Conservation (phyloP, 2,888 invertebrate genomes). For the Torymus texanus region DNA sequence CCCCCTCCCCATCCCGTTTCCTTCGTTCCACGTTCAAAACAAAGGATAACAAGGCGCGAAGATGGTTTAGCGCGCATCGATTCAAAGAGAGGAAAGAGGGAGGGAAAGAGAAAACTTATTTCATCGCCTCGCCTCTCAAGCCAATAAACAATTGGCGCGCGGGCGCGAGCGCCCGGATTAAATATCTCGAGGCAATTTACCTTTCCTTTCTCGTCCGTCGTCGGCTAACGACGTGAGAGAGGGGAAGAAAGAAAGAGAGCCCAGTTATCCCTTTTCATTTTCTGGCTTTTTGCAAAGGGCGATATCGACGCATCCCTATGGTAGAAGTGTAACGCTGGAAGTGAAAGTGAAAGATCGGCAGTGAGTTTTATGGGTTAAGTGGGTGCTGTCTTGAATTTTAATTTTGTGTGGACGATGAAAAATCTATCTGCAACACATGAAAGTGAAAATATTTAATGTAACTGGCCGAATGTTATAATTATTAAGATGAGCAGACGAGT, state of each 20-base stretch:
- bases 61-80: conserved; percentile 72
- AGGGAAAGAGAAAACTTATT: conserved; percentile 54
- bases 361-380: no score
- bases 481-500: no score
- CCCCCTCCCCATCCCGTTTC: background rate
- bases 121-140: conserved; percentile 57
- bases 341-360: no score
- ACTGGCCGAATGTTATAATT: no score
- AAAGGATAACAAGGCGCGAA: conserved; percentile 73
- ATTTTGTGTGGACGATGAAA: no score
- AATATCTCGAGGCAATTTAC: conserved; percentile 71
- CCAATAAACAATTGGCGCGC: conserved; percentile 69
- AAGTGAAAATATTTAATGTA: no score
- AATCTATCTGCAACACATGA: no score
- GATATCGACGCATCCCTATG: no score
- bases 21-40: conserved; percentile 58
- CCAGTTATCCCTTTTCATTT: no score
- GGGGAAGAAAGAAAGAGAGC: conserved; percentile 25
- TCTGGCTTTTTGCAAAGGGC: no score
- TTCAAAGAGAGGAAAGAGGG: conserved; percentile 55
- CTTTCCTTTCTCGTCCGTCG: conserved; percentile 53
- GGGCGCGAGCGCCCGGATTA: conserved; percentile 61
- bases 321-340: no score
- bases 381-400: no score
- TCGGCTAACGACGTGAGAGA: conserved; percentile 7